These are phyloP conservation scores for Sternarchorhynchus goeldii DNA, from an alignment of 2,797 vertebrate genomes.

Conservation along the genomic window DNA sequence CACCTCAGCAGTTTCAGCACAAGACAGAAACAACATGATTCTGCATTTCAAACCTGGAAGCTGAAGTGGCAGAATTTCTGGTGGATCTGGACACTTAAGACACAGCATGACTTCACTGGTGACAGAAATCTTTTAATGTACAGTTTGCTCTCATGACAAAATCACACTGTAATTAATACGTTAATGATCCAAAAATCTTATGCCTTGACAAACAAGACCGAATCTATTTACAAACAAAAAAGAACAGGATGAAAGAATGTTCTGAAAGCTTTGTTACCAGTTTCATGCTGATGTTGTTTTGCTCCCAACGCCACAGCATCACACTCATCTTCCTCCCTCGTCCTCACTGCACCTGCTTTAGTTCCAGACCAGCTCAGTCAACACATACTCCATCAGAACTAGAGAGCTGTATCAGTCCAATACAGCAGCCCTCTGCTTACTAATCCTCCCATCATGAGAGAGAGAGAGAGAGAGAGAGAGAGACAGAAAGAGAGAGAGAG, in stretches of 20 bases:
- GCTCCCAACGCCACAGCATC: slow-evolving; percentile 91
- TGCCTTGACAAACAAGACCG: too few species aligned
- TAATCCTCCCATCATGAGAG: slow-evolving; percentile 45
- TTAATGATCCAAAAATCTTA: too few species aligned
- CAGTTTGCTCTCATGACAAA: too few species aligned
- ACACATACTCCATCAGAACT: slow-evolving; percentile 53
- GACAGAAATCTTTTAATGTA: not conserved
- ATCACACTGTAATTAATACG: too few species aligned
- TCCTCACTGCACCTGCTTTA: slow-evolving; percentile 73
- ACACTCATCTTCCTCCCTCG: slow-evolving; percentile 79
- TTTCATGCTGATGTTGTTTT: slow-evolving; percentile 90
- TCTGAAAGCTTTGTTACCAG: slow-evolving; percentile 78
- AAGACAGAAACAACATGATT: too few species aligned
- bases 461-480: not conserved
- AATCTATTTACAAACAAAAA: too few species aligned
- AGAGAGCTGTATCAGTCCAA: not conserved
- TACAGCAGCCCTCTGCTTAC: slow-evolving; percentile 17
- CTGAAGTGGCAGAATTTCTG: too few species aligned
- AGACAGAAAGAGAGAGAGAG: slow-evolving; percentile 28
- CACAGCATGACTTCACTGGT: not conserved
- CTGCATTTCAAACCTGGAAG: too few species aligned
- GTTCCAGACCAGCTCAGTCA: slow-evolving; percentile 35
- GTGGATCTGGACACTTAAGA: too few species aligned
- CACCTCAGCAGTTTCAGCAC: too few species aligned
- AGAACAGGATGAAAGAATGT: too few species aligned